phyloP scores from a whole-genome alignment of 2,888 invertebrate species.

The Andrena praecox region DNA sequence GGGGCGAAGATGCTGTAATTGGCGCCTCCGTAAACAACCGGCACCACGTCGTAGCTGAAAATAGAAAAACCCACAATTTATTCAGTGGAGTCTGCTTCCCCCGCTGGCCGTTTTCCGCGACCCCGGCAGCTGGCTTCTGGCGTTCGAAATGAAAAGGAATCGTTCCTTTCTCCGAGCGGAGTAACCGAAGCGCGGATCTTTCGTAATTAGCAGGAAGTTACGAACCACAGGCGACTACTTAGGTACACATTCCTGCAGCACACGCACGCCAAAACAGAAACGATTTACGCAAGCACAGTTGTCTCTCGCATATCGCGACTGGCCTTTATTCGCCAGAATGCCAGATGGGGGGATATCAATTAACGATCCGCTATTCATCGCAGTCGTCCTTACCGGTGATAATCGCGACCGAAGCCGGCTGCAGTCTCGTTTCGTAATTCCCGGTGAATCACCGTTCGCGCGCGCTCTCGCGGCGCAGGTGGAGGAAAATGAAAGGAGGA shows the following conservation, averaged over 20 bases:
- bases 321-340: background rate
- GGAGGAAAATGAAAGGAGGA: background rate
- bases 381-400: background rate
- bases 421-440: constrained; percentile 4
- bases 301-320: background rate
- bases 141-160: too few relatives aligned
- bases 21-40: constrained; percentile 89
- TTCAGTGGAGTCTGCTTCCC: too few relatives aligned
- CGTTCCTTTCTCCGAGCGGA: too few relatives aligned
- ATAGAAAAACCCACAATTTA: too few relatives aligned
- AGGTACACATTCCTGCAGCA: background rate
- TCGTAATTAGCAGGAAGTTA: too few relatives aligned
- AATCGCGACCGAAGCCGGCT: background rate
- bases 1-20: constrained; percentile 88
- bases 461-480: background rate
- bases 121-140: too few relatives aligned
- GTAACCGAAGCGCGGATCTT: too few relatives aligned
- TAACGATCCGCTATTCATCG: background rate
- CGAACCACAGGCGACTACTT: too few relatives aligned
- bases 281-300: background rate
- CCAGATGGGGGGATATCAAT: background rate
- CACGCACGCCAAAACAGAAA: background rate
- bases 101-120: too few relatives aligned
- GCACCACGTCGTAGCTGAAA: constrained; percentile 85
- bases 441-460: background rate